phyloP scores from a whole-genome alignment of 2,888 invertebrate species.

The Gastrophysa polygoni region DNA sequence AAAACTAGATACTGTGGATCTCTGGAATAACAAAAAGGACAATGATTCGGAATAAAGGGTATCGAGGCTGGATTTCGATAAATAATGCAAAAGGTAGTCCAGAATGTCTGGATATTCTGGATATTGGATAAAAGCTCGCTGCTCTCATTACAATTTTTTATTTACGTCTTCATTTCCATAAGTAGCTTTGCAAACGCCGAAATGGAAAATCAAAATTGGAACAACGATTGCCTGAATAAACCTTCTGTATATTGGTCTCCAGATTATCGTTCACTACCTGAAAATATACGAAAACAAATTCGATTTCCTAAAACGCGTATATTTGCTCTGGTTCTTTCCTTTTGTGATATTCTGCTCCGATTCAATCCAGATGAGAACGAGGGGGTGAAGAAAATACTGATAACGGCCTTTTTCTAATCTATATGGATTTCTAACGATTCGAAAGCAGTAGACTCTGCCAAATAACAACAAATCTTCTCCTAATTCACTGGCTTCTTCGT shows the following conservation, averaged over 20 bases:
- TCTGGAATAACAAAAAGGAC: slow-evolving; percentile 10
- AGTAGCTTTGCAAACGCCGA: slow-evolving; percentile 24
- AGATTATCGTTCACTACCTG: slow-evolving; percentile 4
- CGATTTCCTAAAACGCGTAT: slow-evolving; percentile 19
- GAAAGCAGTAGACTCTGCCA: slow-evolving; percentile 29
- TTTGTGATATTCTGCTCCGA: slow-evolving; percentile 36
- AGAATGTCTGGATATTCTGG: slow-evolving; percentile 22
- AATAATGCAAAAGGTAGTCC: slow-evolving; percentile 26
- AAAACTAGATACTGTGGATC: not conserved
- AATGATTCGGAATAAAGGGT: slow-evolving; percentile 12
- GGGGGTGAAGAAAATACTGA: slow-evolving; percentile 38
- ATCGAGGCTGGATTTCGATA: slow-evolving; percentile 17
- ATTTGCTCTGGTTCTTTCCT: slow-evolving; percentile 1
- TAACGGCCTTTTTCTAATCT: slow-evolving; percentile 40
- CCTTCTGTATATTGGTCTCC: not conserved
- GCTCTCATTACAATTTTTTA: slow-evolving; percentile 31
- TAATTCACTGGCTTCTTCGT: slow-evolving; percentile 30
- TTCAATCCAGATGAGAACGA: slow-evolving; percentile 42
- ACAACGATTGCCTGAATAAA: slow-evolving; percentile 11
- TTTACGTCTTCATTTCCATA: slow-evolving; percentile 32
- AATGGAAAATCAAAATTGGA: slow-evolving; percentile 21
- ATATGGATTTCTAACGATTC: slow-evolving; percentile 36
- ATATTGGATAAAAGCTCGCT: slow-evolving; percentile 26
- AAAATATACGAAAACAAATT: slow-evolving; percentile 29
- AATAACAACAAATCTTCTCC: slow-evolving; percentile 40